Conservation (phyloP, 2,888 invertebrate species). For the Mythimna impura region DNA sequence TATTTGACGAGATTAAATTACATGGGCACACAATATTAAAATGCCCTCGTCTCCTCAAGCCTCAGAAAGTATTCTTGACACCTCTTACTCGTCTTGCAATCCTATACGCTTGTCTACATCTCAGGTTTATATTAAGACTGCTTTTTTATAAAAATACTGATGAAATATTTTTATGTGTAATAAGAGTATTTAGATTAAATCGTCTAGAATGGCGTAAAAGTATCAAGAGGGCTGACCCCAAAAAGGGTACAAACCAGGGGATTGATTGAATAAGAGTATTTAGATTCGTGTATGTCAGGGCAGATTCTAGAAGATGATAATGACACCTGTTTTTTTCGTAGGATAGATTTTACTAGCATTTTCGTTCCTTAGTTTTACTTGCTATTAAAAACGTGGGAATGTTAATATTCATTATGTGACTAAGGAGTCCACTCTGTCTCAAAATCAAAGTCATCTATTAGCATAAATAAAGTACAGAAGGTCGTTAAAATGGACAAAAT, state of each 20-base stretch:
- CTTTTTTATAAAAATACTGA: constrained; percentile 15
- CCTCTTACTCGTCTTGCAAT: constrained; percentile 45
- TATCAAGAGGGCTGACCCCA: no score
- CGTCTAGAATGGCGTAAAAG: no score
- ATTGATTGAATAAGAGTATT: constrained; percentile 16
- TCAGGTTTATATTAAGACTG: constrained; percentile 56
- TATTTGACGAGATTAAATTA: constrained; percentile 32
- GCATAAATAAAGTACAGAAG: no score
- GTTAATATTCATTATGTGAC: no score
- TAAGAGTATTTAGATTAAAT: constrained; percentile 9
- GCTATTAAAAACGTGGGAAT: no score
- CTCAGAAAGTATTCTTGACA: constrained; percentile 39
- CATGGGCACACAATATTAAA: constrained; percentile 43
- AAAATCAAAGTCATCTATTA: no score
- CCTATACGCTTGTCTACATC: constrained; percentile 50
- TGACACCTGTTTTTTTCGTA: background rate
- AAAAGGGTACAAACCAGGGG: no score
- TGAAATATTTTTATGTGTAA: constrained; percentile 36
- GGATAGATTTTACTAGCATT: no score
- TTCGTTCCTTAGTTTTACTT: no score
- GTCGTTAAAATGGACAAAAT: no score
- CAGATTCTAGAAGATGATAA: constrained; percentile 1
- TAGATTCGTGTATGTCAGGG: background rate
- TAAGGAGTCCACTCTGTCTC: no score
- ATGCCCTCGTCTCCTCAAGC: constrained; percentile 28